Evolutionary conservation across 2,888 invertebrate species (phyloP), one percentile per base, ranked within the genome.

Genomic region (Auanema freiburgensis): DNA sequence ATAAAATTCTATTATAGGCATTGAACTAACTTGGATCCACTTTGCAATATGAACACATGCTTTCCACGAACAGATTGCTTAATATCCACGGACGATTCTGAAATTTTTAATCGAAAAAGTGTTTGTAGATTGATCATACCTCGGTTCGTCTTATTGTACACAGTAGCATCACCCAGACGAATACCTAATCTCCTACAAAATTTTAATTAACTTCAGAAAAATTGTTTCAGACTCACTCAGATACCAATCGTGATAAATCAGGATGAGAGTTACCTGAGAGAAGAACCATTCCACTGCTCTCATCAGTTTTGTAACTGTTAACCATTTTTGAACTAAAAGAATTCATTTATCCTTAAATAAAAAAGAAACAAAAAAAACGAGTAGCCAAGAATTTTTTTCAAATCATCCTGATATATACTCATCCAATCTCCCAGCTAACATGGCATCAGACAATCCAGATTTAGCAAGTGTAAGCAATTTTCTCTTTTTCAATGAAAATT

Each of bases 261-360:
- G 94, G 93, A 86, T 97, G 95, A n/a, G 97, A 96, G 87, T 96
- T 97, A 56, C 97, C 97, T 80, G 93, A 90, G 66, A 97, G 88
- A 71, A 97, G 89, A 76, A 96, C 90, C 86, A 96, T 92, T 86
- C 95, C 95, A 24, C 71, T 71, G 66, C 76, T 77, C 50, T 75
- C 72, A 57, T 77, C 76, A 2, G 74, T 63, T 53, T 65, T 65
- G 23, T 63, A 63, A 11, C 44, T 55, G 2, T n/a, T n/a, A n/a
- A n/a, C n/a, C n/a, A n/a, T n/a, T n/a, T n/a, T n/a, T n/a, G n/a
- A n/a, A n/a, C n/a, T n/a, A n/a, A n/a, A n/a, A n/a, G n/a, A n/a
- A n/a, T n/a, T n/a, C n/a, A n/a, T n/a, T n/a, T n/a, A n/a, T n/a
- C n/a, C n/a, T n/a, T n/a, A n/a, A n/a, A n/a, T n/a, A n/a, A n/a